Base-by-base conservation (phyloP, 2,113 vertebrate genomes). In the Lates calcarifer region DNA sequence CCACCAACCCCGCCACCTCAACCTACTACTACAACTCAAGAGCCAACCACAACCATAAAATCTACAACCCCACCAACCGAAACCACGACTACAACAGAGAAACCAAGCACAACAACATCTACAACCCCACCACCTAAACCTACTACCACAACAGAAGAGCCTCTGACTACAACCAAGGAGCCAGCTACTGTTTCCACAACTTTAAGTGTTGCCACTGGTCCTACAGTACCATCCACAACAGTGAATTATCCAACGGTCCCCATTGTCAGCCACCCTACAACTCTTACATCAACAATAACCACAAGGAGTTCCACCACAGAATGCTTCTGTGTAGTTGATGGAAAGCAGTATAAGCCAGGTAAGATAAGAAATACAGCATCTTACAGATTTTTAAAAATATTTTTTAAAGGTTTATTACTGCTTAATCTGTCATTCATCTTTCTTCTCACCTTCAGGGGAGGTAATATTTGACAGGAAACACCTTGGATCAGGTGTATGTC, bases 401-500 rank as follows among this genome's bases (percentile, higher is more conserved):
- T n/a, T n/a, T n/a, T n/a, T 10, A 28, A n/a, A 0, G 1, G 6
- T 24, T 24, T 79, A 1, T 4, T 24, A 22, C 10, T 31, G 10
- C 72, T 55, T 61, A 26, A 61, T 79, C 0, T 24, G n/a, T n/a
- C n/a, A 1, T 41, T 56, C 10, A 18, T 29, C 0, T 63, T 31
- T 33, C 39, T 62, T 70, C 14, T 18, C 6, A 53, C 20, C 18
- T 72, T 22, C 14, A 95, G 93, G 90, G 28, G 69, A 90, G 0
- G 6, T 15, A 0, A 95, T 94, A 73, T 60, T 85, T 29, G 6
- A 91, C 33, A 79, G 18, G 71, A 3, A 63, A 55, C 7, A 83
- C 33, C 89, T 93, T 76, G 94, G 94, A 43, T 86, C 90, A 55
- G 88, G 81, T 35, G 6, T 94, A 29, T 95, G 94, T 83, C 86